Conservation (phyloP, 2,797 vertebrate genomes). For the Rhabdomys pumilio region DNA sequence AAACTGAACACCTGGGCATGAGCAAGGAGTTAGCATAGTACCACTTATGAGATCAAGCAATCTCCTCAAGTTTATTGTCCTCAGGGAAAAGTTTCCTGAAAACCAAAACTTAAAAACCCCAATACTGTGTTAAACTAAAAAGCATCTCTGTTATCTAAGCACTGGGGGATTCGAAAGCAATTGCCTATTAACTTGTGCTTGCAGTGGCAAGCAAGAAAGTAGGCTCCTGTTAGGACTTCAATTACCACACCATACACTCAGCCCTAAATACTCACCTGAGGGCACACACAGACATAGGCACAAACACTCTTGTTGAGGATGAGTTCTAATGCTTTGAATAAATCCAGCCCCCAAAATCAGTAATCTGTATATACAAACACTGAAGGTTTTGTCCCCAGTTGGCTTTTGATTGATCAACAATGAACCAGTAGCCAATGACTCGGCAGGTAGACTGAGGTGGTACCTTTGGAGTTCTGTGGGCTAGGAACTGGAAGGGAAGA, state of each 20-base stretch:
- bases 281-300: not conserved
- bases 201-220: not conserved
- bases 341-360: no score
- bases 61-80: not conserved
- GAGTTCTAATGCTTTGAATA: no score
- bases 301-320: not conserved
- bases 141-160: not conserved
- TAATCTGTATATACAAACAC: no score
- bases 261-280: not conserved
- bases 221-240: not conserved
- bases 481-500: no score
- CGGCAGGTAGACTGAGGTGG: no score
- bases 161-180: slow-evolving; percentile 4
- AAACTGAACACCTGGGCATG: not conserved
- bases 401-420: no score
- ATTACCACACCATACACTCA: not conserved
- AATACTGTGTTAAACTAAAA: slow-evolving; percentile 66
- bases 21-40: not conserved
- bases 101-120: not conserved
- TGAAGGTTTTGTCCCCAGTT: no score
- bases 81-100: not conserved
- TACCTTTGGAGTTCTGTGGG: no score
- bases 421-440: no score
- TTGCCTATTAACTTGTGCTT: not conserved
- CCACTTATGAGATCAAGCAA: not conserved